A percentile compares a stretch with the other conserved stretches of the same genome.
Conservation (phyloP, 2,113 vertebrate genomes). For the Stigmatopora nigra region DNA sequence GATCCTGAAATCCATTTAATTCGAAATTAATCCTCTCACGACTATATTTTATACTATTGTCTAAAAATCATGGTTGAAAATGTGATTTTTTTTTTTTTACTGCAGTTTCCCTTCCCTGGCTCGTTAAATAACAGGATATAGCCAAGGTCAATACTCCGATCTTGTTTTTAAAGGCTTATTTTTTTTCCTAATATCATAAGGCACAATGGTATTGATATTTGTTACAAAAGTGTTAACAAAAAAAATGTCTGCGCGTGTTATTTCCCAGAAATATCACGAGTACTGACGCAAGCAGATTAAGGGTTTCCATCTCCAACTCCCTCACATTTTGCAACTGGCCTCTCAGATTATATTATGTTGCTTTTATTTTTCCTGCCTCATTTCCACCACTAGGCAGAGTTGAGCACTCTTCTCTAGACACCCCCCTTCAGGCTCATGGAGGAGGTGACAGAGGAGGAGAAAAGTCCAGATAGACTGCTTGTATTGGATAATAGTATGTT, state of each 20-base stretch:
- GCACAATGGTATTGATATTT: conserved; percentile 30
- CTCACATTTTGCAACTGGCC: conserved; percentile 32
- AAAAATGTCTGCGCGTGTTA: conserved; percentile 31
- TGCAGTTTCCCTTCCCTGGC: conserved; percentile 2
- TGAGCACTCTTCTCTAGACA: conserved; percentile 30
- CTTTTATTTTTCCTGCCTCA: conserved; percentile 51
- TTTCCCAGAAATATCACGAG: conserved; percentile 55
- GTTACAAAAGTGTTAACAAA: conserved; percentile 20
- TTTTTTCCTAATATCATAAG: conserved; percentile 20
- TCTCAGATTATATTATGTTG: conserved; percentile 59
- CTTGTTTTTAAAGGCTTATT: conserved; percentile 11
- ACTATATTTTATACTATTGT: conserved; percentile 18
- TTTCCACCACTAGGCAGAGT: conserved; percentile 55
- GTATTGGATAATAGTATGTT: conserved; percentile 38
- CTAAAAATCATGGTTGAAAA: conserved; percentile 27
- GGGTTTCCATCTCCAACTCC: conserved; percentile 61
- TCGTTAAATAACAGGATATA: conserved; percentile 55
- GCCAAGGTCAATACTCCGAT: conserved; percentile 51
- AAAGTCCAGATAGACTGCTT: background rate
- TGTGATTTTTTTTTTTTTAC: conserved; percentile 18
- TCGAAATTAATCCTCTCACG: conserved; percentile 12
- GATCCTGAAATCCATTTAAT: conserved; percentile 26
- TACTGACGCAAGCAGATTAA: conserved; percentile 54
- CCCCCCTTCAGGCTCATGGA: conserved; percentile 2
- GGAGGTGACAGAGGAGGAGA: background rate